Evolutionary conservation across 2,888 invertebrate genomes (phyloP), one percentile per base, ranked within the genome.

Genomic region (Nomada flava): DNA sequence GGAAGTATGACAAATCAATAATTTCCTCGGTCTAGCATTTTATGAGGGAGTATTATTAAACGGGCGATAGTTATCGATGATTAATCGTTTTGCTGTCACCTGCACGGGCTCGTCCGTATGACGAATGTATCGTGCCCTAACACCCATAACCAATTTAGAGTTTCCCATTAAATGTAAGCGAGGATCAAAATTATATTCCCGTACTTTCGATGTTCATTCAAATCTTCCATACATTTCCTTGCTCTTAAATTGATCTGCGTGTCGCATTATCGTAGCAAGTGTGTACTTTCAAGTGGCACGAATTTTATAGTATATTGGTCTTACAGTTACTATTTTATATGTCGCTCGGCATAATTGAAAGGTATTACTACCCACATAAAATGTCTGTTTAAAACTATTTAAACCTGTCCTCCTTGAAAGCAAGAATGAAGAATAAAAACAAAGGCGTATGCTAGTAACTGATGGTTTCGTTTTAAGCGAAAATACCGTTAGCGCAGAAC

Each of bases 1-100:
- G 82, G 86, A 89, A 90, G 89, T 91, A 91, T 86, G 89, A 88
- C 87, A 78, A 91, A 90, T 91, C 91, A 88, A 91, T 91, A 90
- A 89, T 88, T 88, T 85, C 80, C 88, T 82, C 88, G 76, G 76
- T 78, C 84, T 83, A 88, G 85, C 80, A 88, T 89, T 90, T 91
- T 89, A 90, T 86, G 91, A 90, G 82, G 83, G 86, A 75, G 82
- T 84, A 89, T 90, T 85, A 89, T 90, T 86, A 83, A 89, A 85
- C 83, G 86, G 83, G 76, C 76, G 88, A 82, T 86, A 86, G 85
- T 89, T 89, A 89, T 89, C 90, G 88, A 81, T 86, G 88, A 91
- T 91, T 88, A 89, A 91, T 91, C 88, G 85, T 71, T 52, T 69
- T 29, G 69, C 85, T 87, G 88, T 87, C 88, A 88, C 77, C 72